These are phyloP conservation scores for Eilema sororculum DNA, from an alignment of 2,888 invertebrate genomes.

Conservation along the genomic window DNA sequence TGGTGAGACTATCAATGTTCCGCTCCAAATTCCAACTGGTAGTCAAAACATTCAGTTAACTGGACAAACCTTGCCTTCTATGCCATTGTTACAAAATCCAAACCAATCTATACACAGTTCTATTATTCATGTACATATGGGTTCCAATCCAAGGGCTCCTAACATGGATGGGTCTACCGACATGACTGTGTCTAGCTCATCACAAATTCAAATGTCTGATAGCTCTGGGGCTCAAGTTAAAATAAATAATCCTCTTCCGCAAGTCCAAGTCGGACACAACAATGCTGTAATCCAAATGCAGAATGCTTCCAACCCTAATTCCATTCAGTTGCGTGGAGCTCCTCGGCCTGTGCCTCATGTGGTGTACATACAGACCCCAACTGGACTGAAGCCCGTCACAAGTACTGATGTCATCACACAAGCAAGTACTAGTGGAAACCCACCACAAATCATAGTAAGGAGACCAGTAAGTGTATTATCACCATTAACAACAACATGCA, in stretches of 20 bases:
- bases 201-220: conserved; percentile 74
- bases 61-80: conserved; percentile 71
- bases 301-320: conserved; percentile 69
- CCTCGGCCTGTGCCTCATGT: conserved; percentile 84
- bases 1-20: conserved; percentile 81
- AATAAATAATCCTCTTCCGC: conserved; percentile 72
- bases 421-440: conserved; percentile 82
- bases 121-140: conserved; percentile 83
- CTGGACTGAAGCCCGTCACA: conserved; percentile 81
- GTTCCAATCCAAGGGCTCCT: conserved; percentile 68
- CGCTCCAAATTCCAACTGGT: conserved; percentile 74
- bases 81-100: conserved; percentile 77
- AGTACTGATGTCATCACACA: conserved; percentile 82
- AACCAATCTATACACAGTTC: conserved; percentile 76
- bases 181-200: conserved; percentile 70
- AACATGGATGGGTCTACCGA: conserved; percentile 75
- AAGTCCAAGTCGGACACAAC: conserved; percentile 76
- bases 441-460: conserved; percentile 84
- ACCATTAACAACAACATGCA: conserved; percentile 54
- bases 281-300: conserved; percentile 77
- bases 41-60: conserved; percentile 77
- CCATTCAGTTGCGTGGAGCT: conserved; percentile 76
- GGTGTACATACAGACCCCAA: conserved; percentile 87
- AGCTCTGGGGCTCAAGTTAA: conserved; percentile 73
- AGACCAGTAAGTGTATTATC: conserved; percentile 80